phyloP scores from a whole-genome alignment of 2,797 vertebrate species.

The Takifugu ocellatus region DNA sequence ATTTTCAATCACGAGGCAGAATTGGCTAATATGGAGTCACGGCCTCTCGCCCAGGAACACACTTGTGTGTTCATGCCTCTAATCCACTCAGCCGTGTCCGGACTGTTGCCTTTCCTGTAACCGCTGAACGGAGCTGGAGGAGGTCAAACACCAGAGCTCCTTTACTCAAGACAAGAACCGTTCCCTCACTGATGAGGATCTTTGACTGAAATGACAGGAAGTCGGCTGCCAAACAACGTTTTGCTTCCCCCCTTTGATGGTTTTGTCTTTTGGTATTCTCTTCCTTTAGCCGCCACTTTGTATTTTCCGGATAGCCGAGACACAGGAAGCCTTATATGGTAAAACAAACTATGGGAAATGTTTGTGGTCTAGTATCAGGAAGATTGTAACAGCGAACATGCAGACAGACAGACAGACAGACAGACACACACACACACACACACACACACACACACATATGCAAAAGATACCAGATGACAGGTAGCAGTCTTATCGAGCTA shows the following conservation, averaged over 20 bases:
- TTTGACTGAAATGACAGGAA: constrained; percentile 58
- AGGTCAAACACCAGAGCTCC: background rate
- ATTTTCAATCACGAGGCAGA: constrained; percentile 16
- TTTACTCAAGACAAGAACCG: background rate
- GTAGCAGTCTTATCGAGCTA: constrained; percentile 25
- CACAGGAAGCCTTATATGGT: constrained; percentile 79
- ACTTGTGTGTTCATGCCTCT: constrained; percentile 24
- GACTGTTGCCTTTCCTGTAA: constrained; percentile 16
- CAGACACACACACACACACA: constrained; percentile 8
- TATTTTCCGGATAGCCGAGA: constrained; percentile 70
- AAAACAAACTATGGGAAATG: constrained; percentile 79
- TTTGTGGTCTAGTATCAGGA: constrained; percentile 77
- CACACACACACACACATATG: constrained; percentile 16
- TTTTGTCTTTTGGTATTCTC: constrained; percentile 53
- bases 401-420: constrained; percentile 3
- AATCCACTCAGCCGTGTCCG: constrained; percentile 30
- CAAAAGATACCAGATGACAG: constrained; percentile 15
- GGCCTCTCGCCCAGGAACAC: constrained; percentile 22
- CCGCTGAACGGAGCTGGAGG: background rate
- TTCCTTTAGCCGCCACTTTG: constrained; percentile 75
- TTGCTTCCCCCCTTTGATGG: constrained; percentile 66
- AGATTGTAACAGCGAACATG: constrained; percentile 47
- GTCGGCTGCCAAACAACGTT: constrained; percentile 68
- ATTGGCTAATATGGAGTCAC: constrained; percentile 21
- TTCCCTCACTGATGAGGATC: background rate